Evolutionary conservation across 2,888 invertebrate species (phyloP).

Genomic region (Idaea dimidiata): DNA sequence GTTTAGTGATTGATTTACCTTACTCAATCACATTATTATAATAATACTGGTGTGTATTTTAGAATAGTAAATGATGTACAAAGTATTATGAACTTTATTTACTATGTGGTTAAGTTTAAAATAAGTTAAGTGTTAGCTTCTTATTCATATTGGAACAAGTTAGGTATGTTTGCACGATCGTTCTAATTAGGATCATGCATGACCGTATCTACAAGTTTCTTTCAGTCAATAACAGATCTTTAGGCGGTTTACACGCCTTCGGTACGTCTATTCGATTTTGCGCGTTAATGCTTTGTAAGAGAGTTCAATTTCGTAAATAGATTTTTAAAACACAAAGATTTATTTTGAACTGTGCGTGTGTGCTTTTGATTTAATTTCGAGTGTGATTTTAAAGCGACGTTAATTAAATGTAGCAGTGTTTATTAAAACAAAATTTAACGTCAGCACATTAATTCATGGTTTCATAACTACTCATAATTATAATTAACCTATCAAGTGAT

Average conservation of each 20-base stretch:
- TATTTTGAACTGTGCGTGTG: slow-evolving; percentile 21
- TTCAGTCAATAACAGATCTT: slow-evolving; percentile 30
- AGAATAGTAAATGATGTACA: neutral
- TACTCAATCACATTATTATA: neutral
- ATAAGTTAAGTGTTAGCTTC: neutral
- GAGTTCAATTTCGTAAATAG: slow-evolving; percentile 12
- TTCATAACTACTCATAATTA: neutral
- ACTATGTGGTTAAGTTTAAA: neutral
- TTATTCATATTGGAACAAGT: slow-evolving; percentile 21
- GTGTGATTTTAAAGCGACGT: slow-evolving; percentile 18
- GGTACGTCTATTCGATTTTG: slow-evolving; percentile 9
- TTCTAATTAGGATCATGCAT: slow-evolving; percentile 33
- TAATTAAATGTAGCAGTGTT: slow-evolving; percentile 22
- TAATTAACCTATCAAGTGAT: neutral
- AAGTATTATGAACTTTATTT: neutral
- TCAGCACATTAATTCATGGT: neutral
- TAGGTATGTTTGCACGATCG: slow-evolving; percentile 28
- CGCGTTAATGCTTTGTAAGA: slow-evolving; percentile 10
- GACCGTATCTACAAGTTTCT: slow-evolving; percentile 26
- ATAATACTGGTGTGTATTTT: neutral
- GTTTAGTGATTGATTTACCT: neutral
- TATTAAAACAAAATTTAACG: slow-evolving; percentile 7
- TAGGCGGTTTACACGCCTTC: slow-evolving; percentile 27
- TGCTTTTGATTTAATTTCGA: slow-evolving; percentile 23
- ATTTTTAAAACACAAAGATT: slow-evolving; percentile 18